Conservation (phyloP, 2,797 vertebrate genomes). For the Mus caroli region DNA sequence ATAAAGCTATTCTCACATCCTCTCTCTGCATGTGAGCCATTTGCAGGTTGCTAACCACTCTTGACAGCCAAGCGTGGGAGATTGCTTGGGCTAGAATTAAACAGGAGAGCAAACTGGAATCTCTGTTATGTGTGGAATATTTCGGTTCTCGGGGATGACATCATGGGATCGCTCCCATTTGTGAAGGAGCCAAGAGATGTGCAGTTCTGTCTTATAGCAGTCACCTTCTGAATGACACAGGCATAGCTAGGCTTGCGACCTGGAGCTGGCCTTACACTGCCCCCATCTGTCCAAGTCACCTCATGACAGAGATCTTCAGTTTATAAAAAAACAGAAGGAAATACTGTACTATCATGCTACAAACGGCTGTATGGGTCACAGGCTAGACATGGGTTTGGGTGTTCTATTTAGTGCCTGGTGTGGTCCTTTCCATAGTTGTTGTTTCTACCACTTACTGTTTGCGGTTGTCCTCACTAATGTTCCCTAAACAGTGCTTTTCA, state of each 20-base stretch:
- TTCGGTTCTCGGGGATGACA: conserved; percentile 23
- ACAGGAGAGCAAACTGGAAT: conserved; percentile 52
- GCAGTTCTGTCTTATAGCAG: neutral
- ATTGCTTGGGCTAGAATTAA: conserved; percentile 69
- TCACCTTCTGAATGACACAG: neutral
- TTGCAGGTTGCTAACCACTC: conserved; percentile 61
- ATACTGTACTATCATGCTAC: neutral
- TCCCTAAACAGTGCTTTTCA: conserved; percentile 20
- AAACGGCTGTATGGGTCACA: neutral
- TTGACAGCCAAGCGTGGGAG: neutral
- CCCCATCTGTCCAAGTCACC: neutral
- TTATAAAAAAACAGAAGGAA: conserved; percentile 49
- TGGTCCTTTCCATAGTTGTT: neutral
- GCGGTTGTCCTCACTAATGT: neutral
- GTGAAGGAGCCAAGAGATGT: neutral
- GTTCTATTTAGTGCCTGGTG: neutral
- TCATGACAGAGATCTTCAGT: conserved; percentile 1
- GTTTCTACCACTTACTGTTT: conserved; percentile 47
- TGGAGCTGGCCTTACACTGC: neutral
- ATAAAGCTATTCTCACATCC: conserved; percentile 32
- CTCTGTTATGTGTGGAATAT: conserved; percentile 43
- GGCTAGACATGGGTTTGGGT: neutral
- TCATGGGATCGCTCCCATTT: conserved; percentile 47
- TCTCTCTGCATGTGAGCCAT: neutral
- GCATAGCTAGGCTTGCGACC: neutral